Evolutionary conservation across 1,140 invertebrate genomes (phyloP), one percentile per base, ranked within the genome.

Genomic region (Drosophila willistoni): DNA sequence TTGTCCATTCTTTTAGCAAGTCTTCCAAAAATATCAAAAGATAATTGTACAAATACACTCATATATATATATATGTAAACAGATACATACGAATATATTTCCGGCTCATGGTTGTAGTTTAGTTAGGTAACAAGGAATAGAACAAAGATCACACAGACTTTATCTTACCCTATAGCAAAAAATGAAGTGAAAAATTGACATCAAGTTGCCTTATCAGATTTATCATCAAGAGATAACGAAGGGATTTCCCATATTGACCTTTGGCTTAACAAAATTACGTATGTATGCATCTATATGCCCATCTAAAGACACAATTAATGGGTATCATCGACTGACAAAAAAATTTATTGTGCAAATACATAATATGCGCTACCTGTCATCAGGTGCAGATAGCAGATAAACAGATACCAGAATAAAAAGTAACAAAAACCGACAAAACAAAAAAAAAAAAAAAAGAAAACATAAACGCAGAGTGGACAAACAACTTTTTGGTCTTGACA

Each of bases 1-100:
- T 77, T 77, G 65, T 66, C 55, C 62, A 64, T 64, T 65, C 56
- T 73, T 73, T 68, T 77, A 77, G 65, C 65, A 64, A 47, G 62
- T 56, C 44, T 63, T 10, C 17, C 44, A 34, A 42, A 67, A 12
- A 47, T 7, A 59, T 17, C 14, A 42, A 44, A 36, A 36, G 34
- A 36, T 36, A 36, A 17, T 25, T 34, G 19, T 55, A 36, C 36
- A 41, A 66, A 17, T 36, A 71, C 41, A 54, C 51, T 41, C 36
- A 12, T 39, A n/a, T n/a, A n/a, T n/a, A n/a, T n/a, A n/a, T n/a
- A 34, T 29, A 14, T 57, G 34, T 14, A 57, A 10, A 57, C 29
- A 57, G 9, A 33, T 59, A 59, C 17, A 34, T 36, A 51, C 10
- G 29, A 29, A 29, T 29, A 29, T 36, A 39, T 59, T 59, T 59